phyloP scores from a whole-genome alignment of 1,140 invertebrate genomes.

The Cotesia typhae region DNA sequence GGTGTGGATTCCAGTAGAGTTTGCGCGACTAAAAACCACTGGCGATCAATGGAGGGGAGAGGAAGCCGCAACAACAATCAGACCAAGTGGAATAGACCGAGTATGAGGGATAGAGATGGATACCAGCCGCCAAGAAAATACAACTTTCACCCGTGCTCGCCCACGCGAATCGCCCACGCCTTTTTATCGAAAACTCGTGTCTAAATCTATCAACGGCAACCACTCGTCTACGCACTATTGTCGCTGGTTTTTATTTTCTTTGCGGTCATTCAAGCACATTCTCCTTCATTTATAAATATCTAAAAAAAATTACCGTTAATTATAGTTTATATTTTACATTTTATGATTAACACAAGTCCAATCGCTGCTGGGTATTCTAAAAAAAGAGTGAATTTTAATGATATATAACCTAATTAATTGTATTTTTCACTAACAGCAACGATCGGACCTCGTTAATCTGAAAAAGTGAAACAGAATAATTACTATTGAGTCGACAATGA shows the following conservation, averaged over 20 bases:
- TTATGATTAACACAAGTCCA: too few relatives aligned
- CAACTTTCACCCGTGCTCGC: slow-evolving; percentile 54
- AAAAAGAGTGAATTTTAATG: too few relatives aligned
- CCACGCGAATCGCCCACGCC: slow-evolving; percentile 45
- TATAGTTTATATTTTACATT: too few relatives aligned
- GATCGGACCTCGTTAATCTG: too few relatives aligned
- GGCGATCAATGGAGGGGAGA: slow-evolving; percentile 24
- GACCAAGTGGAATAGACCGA: too few relatives aligned
- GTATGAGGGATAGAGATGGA: neutral
- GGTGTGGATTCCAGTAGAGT: slow-evolving; percentile 16
- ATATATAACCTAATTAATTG: too few relatives aligned
- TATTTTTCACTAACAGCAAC: too few relatives aligned
- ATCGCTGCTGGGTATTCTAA: too few relatives aligned
- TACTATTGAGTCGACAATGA: neutral
- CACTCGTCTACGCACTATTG: slow-evolving; percentile 38
- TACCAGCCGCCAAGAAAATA: slow-evolving; percentile 38
- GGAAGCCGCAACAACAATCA: slow-evolving; percentile 17
- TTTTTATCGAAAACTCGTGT: slow-evolving; percentile 21
- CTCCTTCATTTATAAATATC: neutral
- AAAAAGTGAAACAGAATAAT: neutral
- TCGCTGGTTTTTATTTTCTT: slow-evolving; percentile 37
- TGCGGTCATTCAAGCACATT: slow-evolving; percentile 1
- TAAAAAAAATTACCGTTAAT: slow-evolving; percentile 6
- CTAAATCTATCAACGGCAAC: slow-evolving; percentile 36
- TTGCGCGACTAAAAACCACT: slow-evolving; percentile 7